phyloP scores from a whole-genome alignment of 2,797 vertebrate species.

The Acropternis orthonyx region DNA sequence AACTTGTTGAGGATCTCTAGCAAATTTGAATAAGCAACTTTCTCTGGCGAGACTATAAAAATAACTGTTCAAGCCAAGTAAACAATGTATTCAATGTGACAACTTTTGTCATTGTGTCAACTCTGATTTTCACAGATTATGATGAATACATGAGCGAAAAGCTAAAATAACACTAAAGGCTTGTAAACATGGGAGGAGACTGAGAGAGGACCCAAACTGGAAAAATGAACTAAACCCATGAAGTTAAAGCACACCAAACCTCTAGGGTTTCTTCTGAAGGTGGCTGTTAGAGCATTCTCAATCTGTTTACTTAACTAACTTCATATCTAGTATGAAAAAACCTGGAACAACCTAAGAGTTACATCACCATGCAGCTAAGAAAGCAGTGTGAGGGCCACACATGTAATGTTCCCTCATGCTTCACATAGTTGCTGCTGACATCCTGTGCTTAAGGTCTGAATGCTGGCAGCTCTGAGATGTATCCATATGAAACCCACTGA shows the following conservation, averaged over 20 bases:
- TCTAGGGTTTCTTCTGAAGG: background rate
- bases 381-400: background rate
- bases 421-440: background rate
- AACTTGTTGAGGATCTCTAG: constrained; percentile 51
- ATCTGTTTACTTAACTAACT: background rate
- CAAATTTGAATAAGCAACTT: constrained; percentile 41
- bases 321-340: background rate
- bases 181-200: background rate
- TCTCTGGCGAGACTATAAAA: constrained; percentile 40
- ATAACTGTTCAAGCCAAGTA: constrained; percentile 35
- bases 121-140: constrained; percentile 32
- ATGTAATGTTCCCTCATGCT: background rate
- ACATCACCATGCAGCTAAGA: background rate
- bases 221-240: background rate
- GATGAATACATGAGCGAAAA: background rate
- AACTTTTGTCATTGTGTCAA: constrained; percentile 31
- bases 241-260: background rate
- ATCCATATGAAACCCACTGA: background rate
- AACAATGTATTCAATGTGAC: constrained; percentile 17
- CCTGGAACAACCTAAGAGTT: background rate
- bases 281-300: background rate
- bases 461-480: background rate
- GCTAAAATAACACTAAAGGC: constrained; percentile 13
- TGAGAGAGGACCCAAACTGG: background rate
- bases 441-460: background rate